Percentiles rank a stretch among this genome's conserved stretches.
Evolutionary conservation across 1,140 invertebrate genomes (phyloP).

Genomic region (Leptopilina clavipes): DNA sequence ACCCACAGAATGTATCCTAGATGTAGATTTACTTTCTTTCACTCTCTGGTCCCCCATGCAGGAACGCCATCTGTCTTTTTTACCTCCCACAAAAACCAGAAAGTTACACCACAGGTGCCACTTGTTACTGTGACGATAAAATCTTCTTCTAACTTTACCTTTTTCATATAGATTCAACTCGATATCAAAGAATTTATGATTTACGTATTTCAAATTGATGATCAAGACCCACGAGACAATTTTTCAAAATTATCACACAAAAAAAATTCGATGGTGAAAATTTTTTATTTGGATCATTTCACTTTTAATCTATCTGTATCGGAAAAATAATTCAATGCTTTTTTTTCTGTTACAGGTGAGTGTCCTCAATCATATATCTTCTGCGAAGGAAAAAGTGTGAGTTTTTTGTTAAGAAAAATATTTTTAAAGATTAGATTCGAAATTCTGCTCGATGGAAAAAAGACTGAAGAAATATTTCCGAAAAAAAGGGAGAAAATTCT

Average conservation of each 20-base stretch:
- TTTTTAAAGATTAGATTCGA: no score
- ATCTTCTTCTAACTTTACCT: conserved; percentile 18
- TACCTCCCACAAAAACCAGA: conserved; percentile 29
- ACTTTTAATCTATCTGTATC: no score
- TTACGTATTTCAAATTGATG: conserved; percentile 1
- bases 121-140: background rate
- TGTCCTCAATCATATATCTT: no score
- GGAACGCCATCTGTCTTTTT: conserved; percentile 27
- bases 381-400: no score
- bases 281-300: no score
- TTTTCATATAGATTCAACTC: background rate
- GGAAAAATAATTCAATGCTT: no score
- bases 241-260: no score
- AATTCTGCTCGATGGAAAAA: no score
- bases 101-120: conserved; percentile 34
- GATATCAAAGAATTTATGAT: conserved; percentile 17
- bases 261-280: no score
- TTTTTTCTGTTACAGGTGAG: no score
- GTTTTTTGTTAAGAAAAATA: no score
- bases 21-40: conserved; percentile 29
- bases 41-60: background rate
- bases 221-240: background rate
- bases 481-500: background rate
- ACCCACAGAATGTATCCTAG: conserved; percentile 45
- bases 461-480: no score